Evolutionary conservation across 2,797 vertebrate genomes (phyloP), one percentile per base, ranked within the genome.

Genomic region (Halcyon leucocephala): DNA sequence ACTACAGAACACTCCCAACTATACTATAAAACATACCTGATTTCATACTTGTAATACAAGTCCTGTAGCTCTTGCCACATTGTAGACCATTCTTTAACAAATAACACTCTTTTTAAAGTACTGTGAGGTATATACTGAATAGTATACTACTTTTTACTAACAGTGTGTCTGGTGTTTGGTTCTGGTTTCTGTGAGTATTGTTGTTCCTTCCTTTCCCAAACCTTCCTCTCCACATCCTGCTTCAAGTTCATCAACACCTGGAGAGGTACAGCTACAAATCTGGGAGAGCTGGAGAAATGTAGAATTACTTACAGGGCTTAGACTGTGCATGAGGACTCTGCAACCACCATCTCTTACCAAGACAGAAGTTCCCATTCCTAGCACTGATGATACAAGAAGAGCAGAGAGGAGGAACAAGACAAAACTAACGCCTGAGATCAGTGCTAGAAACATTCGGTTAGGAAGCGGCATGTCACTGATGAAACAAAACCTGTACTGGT

Each of bases 251-350:
- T 28, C 11, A 7, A 17, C 14, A 65, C 4, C 10, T 15, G 10
- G 5, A 16, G 13, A 54, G 6, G 17, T 52, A 37, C 12, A 84
- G 14, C 18, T 20, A n/a, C 51, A 83, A 64, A 78, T 7, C 12
- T 7, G 0, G 3, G 57, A 76, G n/a, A 7, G 1, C 5, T 37
- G 6, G 13, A 64, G 33, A 15, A 62, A n/a, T 26, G 16, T 8
- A 76, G n/a, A 66, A 79, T 29, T 58, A 14, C 22, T 58, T 66
- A 3, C 25, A 77, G 10, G 22, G 18, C 7, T 82, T 15, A 46
- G 39, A 3, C 5, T 2, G 39, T 29, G 20, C 14, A 33, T 51
- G 12, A 42, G 18, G 26, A 28, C 9, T 31, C 12, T 35, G 7
- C 16, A 60, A 7, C 3, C 17, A 6, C 4, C 14, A 15, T 22